Conservation (phyloP, 2,113 vertebrate genomes). For the Apus apus region DNA sequence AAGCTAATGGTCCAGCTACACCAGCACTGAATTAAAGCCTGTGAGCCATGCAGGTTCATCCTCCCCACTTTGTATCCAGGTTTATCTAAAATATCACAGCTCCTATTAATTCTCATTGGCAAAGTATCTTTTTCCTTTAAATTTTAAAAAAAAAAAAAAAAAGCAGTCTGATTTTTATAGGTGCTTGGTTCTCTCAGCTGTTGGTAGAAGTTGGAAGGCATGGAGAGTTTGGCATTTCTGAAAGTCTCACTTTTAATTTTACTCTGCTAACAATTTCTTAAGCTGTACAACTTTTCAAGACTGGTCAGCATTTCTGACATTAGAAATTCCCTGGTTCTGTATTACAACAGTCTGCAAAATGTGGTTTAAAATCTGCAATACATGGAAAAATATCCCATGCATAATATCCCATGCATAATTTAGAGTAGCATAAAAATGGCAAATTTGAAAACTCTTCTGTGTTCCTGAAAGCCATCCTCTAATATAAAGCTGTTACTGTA, state of each 20-base stretch:
- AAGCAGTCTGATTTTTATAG: neutral
- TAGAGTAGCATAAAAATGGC: neutral
- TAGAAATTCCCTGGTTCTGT: neutral
- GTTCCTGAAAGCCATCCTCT: neutral
- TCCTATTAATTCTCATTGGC: neutral
- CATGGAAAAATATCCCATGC: neutral
- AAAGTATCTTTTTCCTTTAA: neutral
- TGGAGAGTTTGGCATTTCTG: neutral
- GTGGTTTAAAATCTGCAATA: neutral
- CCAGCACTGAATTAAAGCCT: neutral
- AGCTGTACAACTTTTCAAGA: neutral
- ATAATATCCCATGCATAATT: neutral
- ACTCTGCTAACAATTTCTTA: neutral
- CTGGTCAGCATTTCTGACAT: neutral
- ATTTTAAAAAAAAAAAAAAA: neutral
- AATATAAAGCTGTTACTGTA: neutral
- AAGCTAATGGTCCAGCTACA: neutral
- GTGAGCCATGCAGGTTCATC: neutral
- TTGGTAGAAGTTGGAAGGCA: neutral
- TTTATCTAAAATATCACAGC: neutral
- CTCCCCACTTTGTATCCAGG: neutral
- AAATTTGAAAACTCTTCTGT: neutral
- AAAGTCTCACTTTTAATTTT: neutral
- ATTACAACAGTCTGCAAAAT: neutral
- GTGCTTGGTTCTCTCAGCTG: neutral